Evolutionary conservation across 2,888 invertebrate species (phyloP), one percentile per base, ranked within the genome.

Genomic region (Lypha dubia): DNA sequence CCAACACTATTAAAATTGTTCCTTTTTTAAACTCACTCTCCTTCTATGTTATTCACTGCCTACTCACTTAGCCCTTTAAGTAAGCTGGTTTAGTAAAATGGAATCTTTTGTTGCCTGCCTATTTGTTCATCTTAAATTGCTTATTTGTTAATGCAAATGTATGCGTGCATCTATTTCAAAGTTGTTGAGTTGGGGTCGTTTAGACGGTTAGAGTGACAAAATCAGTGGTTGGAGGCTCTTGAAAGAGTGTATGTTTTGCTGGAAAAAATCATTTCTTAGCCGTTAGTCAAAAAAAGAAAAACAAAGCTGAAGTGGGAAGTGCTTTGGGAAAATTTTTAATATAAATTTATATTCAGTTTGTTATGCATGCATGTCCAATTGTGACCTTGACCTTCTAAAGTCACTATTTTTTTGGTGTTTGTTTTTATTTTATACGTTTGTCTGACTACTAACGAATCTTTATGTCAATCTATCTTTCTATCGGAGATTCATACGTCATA

Each of bases 131-230:
- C 44, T 70, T 13, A 70, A 70, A 58, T 56, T n/a, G n/a, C n/a
- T n/a, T 70, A 62, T 62, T 73, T 62, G 73, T 62, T 60, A 62
- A 71, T 71, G 71, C 71, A 46, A 71, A 60, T 60, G 56, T 46
- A 60, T 46, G 58, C 41, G 28, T 41, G 15, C 65, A 15, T 11
- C 8, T n/a, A 24, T 38, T 62, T 41, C 22, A 62, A 22, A 22
- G 63, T 44, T 44, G 24, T 2, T 35, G 58, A n/a, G 9, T 5
- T 4, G 7, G 11, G n/a, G 58, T n/a, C 58, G 58, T 35, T 58
- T 58, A 1, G 58, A 3, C 4, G 9, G 11, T 58, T 35, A 17
- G 17, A 11, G n/a, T 44, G 22, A 24, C 1, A 51, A 51, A n/a
- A 62, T 1, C 13, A 24, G 17, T 24, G 9, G 65, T 17, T 46